Evolutionary conservation across 2,797 vertebrate species (phyloP).

Genomic region (Onychomys torridus): DNA sequence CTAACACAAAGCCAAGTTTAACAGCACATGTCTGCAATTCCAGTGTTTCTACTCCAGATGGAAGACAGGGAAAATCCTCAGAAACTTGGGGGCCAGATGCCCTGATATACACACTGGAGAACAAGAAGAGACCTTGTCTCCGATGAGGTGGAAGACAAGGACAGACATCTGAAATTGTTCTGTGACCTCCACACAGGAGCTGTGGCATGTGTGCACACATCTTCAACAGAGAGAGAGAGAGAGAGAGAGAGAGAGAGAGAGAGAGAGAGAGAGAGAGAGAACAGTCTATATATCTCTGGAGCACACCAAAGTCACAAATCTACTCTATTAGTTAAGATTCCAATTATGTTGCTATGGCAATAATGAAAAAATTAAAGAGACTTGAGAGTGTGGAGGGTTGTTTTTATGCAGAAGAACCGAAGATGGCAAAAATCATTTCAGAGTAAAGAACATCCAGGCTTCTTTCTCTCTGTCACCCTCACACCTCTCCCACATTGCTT

Average conservation of each 20-base stretch:
- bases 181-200: background rate
- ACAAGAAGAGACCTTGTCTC: background rate
- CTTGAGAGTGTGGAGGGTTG: background rate
- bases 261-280: background rate
- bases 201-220: background rate
- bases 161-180: background rate
- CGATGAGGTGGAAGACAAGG: background rate
- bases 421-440: constrained; percentile 16
- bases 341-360: constrained; percentile 51
- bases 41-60: background rate
- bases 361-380: background rate
- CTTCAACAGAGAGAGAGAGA: background rate
- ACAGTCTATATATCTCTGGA: background rate
- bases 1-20: background rate
- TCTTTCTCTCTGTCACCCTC: background rate
- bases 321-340: constrained; percentile 34
- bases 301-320: constrained; percentile 16
- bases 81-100: background rate
- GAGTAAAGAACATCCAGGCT: background rate
- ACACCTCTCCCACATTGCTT: background rate
- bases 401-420: constrained; percentile 11
- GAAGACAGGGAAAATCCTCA: background rate
- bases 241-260: no score
- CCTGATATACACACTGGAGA: background rate
- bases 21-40: background rate